Conservation (phyloP, 2,113 vertebrate species). For the Agapornis roseicollis region DNA sequence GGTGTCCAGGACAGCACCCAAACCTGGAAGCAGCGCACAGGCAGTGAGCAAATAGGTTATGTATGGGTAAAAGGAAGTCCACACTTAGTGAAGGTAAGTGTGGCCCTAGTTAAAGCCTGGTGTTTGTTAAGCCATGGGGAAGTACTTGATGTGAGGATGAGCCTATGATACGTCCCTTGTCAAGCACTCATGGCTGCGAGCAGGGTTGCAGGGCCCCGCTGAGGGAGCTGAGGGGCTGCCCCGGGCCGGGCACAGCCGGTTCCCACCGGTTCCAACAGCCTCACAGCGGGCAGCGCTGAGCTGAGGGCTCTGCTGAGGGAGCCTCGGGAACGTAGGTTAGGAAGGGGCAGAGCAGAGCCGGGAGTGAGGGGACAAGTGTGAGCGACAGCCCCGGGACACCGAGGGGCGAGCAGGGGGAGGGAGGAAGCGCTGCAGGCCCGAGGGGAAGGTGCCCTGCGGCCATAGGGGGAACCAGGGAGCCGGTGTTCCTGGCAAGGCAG, state of each 20-base stretch:
- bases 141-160: background rate
- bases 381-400: background rate
- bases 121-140: background rate
- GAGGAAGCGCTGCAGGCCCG: fast-evolving
- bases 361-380: background rate
- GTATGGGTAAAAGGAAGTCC: background rate
- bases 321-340: fast-evolving
- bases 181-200: background rate
- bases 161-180: too few species aligned
- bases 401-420: background rate
- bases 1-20: background rate
- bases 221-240: background rate
- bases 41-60: background rate
- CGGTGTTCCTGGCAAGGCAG: background rate
- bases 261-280: background rate
- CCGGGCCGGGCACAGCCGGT: background rate
- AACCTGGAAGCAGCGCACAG: fast-evolving
- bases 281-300: background rate
- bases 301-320: background rate
- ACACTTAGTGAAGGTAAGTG: background rate
- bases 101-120: background rate
- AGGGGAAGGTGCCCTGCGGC: fast-evolving
- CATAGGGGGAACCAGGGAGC: fast-evolving
- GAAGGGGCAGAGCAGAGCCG: background rate
- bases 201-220: background rate